Conservation (phyloP, 1,140 invertebrate genomes). For the Drosophila busckii region DNA sequence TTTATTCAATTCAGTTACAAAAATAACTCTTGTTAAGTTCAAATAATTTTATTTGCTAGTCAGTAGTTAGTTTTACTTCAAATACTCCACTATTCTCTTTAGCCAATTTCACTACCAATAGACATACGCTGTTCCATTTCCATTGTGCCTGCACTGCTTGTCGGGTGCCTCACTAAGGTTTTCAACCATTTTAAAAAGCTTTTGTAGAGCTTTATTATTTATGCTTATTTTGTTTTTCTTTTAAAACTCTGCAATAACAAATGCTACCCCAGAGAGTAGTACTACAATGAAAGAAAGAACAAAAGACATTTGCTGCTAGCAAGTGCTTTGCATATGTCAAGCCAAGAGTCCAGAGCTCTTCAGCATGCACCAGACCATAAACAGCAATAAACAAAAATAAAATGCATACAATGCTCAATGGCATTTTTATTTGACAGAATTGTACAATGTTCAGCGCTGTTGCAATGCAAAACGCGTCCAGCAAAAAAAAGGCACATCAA, state of each 20-base stretch:
- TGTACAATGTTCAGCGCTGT: not conserved
- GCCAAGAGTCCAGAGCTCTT: slow-evolving; percentile 25
- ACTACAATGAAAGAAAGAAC: slow-evolving; percentile 19
- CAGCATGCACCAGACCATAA: slow-evolving; percentile 28
- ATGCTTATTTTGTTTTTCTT: not conserved
- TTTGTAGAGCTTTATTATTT: not conserved
- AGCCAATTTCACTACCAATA: too few relatives aligned
- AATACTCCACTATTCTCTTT: too few relatives aligned
- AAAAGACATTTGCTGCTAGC: slow-evolving; percentile 19
- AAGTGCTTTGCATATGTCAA: slow-evolving; percentile 32
- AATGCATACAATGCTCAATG: slow-evolving; percentile 6
- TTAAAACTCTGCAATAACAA: not conserved
- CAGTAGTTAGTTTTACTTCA: too few relatives aligned
- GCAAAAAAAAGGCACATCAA: slow-evolving; percentile 62
- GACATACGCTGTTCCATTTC: too few relatives aligned
- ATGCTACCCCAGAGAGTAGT: not conserved
- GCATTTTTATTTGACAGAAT: slow-evolving; percentile 19
- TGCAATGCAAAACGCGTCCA: slow-evolving; percentile 4
- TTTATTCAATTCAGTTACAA: too few relatives aligned
- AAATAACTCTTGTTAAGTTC: too few relatives aligned
- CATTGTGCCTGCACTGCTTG: slow-evolving; percentile 2
- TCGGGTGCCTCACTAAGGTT: not conserved
- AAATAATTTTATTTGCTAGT: too few relatives aligned
- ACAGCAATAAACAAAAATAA: slow-evolving; percentile 24
- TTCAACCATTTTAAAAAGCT: not conserved